Evolutionary conservation across 2,797 vertebrate genomes (phyloP).

Genomic region (Cyprinodon diabolis): DNA sequence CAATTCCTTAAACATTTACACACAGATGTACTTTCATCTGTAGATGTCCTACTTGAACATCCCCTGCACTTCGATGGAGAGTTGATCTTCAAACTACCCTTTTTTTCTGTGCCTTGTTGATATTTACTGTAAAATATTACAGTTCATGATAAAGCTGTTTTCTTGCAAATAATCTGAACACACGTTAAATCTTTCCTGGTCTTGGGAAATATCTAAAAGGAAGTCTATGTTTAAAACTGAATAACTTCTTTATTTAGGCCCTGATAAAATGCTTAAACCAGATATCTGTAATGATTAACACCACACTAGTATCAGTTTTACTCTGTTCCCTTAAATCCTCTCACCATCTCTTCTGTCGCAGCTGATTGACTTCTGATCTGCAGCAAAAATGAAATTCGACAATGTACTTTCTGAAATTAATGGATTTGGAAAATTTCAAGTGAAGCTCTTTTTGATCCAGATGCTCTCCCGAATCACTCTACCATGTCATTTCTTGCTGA

Average conservation of each 20-base stretch:
- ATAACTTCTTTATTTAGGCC: background rate
- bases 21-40: background rate
- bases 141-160: background rate
- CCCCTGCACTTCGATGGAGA: background rate
- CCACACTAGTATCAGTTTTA: constrained; percentile 12
- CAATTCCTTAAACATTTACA: background rate
- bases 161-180: background rate
- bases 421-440: constrained; percentile 90
- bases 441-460: constrained; percentile 78
- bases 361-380: background rate
- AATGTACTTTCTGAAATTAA: constrained; percentile 84
- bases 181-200: background rate
- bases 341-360: background rate
- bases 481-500: constrained; percentile 89
- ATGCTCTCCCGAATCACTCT: constrained; percentile 81
- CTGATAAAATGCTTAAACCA: background rate
- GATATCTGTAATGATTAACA: constrained; percentile 57
- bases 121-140: background rate
- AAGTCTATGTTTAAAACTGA: background rate
- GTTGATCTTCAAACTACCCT: background rate
- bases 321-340: background rate
- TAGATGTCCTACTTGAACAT: background rate
- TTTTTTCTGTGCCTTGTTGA: background rate
- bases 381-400: constrained; percentile 87
- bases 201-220: background rate